Base-by-base conservation (phyloP, 2,113 vertebrate genomes). In the Willisornis vidua region DNA sequence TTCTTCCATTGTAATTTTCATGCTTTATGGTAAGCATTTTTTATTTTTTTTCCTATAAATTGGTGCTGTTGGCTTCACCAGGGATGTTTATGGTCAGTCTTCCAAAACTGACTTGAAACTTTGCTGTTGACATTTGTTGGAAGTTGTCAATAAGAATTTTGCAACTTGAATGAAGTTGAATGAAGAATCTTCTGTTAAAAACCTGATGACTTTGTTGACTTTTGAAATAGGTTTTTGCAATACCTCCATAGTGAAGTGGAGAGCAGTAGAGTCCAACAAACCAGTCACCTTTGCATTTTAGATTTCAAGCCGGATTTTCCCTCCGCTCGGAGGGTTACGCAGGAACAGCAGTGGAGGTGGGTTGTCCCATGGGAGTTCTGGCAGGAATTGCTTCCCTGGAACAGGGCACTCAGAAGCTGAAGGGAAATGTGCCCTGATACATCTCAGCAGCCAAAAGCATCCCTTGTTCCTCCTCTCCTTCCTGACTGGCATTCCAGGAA, bases 401-500 rank as follows among this genome's bases (percentile, higher is more conserved):
- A 68, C 65, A 33, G 37, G 28, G 70, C 10, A 5, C 25, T 84
- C 61, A 91, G 61, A 72, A 78, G 6, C 76, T 15, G 88, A 67
- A 91, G 62, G 49, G 71, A 72, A 71, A 55, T 10, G 16, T 29
- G 58, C 37, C 48, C 33, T 67, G 52, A 31, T 71, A 20, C 7
- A 33, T 77, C 39, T 86, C 6, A 2, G 61, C 52, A 68, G 58
- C 78, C 85, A 26, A 85, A 89, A 89, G 82, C 90, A 37, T 91
- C 0, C 0, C 54, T 93, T 95, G 62, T 92, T 85, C 75, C 55
- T 77, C 54, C 74, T 87, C 78, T 72, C 71, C 19, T 88, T 91
- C 83, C 85, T 88, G 48, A 59, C 51, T 93, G 71, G 67, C 92
- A 94, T 93, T 93, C 85, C 90, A 96, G 87, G 55, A 48, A 87